phyloP scores from a whole-genome alignment of 2,888 invertebrate genomes.

The Lithosia quadra region DNA sequence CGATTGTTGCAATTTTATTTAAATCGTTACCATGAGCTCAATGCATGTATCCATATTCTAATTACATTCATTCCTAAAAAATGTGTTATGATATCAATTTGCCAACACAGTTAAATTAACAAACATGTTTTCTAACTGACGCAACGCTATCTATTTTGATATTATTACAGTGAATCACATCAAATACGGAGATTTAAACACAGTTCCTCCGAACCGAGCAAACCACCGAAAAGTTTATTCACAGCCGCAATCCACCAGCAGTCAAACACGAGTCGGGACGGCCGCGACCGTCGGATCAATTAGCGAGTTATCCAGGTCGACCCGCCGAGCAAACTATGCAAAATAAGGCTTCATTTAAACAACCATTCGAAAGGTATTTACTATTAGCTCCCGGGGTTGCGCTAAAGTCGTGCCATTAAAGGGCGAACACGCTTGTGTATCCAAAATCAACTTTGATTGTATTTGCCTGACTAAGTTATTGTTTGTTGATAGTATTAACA shows the following conservation, averaged over 20 bases:
- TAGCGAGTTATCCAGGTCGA: neutral
- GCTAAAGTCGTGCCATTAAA: neutral
- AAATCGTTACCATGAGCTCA: too few species aligned
- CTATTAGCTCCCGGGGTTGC: neutral
- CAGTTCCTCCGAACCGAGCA: neutral
- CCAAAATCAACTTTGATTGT: neutral
- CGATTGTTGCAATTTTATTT: too few species aligned
- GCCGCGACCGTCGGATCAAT: neutral
- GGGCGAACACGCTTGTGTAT: neutral
- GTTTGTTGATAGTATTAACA: neutral
- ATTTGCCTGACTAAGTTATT: neutral
- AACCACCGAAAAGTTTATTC: neutral
- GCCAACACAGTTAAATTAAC: too few species aligned
- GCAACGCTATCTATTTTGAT: too few species aligned
- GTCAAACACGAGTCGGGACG: neutral
- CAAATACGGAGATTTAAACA: slow-evolving; percentile 6
- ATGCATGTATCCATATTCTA: too few species aligned
- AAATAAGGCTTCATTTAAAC: slow-evolving; percentile 4
- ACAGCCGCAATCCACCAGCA: neutral
- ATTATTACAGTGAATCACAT: neutral
- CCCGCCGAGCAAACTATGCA: slow-evolving; percentile 7
- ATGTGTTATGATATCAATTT: too few species aligned
- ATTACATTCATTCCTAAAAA: too few species aligned
- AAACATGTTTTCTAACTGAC: too few species aligned
- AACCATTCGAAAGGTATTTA: slow-evolving; percentile 7